These are phyloP conservation scores for Gastrophysa polygoni DNA, from an alignment of 2,888 invertebrate species.

Conservation along the genomic window DNA sequence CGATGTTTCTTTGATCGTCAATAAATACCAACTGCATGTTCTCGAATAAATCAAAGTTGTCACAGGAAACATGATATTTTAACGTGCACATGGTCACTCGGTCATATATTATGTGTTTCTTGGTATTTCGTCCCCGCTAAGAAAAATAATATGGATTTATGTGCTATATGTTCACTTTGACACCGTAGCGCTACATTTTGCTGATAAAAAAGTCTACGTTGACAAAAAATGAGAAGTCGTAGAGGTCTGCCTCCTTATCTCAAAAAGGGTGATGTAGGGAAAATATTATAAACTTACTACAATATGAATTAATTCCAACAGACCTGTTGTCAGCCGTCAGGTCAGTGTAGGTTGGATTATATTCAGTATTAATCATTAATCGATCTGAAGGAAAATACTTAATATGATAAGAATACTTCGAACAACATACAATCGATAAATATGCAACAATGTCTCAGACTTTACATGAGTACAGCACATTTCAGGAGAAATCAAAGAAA, in stretches of 20 bases:
- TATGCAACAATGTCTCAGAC: too few species aligned
- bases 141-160: conserved; percentile 9
- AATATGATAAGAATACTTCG: too few species aligned
- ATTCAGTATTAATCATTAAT: too few species aligned
- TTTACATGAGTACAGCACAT: too few species aligned
- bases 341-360: too few species aligned
- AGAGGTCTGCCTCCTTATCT: not conserved
- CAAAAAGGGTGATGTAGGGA: not conserved
- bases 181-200: not conserved
- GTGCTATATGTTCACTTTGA: not conserved
- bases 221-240: not conserved
- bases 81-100: conserved; percentile 33
- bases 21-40: conserved; percentile 37
- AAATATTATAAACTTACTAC: too few species aligned
- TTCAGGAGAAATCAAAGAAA: too few species aligned
- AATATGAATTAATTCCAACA: too few species aligned
- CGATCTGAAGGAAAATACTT: too few species aligned
- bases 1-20: conserved; percentile 34
- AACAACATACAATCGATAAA: too few species aligned
- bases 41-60: conserved; percentile 37
- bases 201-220: not conserved
- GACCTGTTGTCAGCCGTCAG: too few species aligned
- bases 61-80: conserved; percentile 37
- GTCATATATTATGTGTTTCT: conserved; percentile 23
- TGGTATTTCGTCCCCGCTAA: conserved; percentile 13